Evolutionary conservation across 1,140 invertebrate species (phyloP).

Genomic region (Drosophila equinoxialis): DNA sequence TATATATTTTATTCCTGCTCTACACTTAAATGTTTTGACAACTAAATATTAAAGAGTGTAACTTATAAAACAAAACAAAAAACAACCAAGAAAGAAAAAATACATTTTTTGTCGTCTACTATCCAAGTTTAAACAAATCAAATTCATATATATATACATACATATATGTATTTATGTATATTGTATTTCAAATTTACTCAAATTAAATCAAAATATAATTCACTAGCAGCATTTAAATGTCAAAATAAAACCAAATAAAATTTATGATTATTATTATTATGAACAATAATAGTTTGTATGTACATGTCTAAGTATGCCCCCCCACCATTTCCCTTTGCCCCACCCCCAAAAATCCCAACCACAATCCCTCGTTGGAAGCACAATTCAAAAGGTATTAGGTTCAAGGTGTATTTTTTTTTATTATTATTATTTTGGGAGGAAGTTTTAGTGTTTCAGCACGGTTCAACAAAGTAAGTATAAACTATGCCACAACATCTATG

Average conservation of each 20-base stretch:
- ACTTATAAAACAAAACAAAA: neutral
- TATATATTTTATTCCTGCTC: slow-evolving; percentile 21
- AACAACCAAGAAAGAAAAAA: neutral
- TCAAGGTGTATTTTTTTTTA: slow-evolving; percentile 6
- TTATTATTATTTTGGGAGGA: neutral
- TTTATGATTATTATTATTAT: slow-evolving; percentile 74
- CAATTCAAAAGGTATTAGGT: slow-evolving; percentile 70
- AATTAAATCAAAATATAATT: slow-evolving; percentile 74
- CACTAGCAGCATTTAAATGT: slow-evolving; percentile 77
- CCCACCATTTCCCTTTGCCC: slow-evolving; percentile 31
- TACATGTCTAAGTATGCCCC: slow-evolving; percentile 29
- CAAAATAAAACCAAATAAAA: slow-evolving; percentile 72
- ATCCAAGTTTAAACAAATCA: slow-evolving; percentile 8
- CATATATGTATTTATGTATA: slow-evolving; percentile 35
- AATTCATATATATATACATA: slow-evolving; percentile 23
- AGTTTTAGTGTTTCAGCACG: neutral
- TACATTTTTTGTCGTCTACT: slow-evolving; percentile 11
- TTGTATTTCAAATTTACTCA: slow-evolving; percentile 66
- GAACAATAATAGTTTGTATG: slow-evolving; percentile 41
- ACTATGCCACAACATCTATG: too few relatives aligned
- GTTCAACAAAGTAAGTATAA: slow-evolving; percentile 18
- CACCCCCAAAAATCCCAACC: neutral
- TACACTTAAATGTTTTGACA: slow-evolving; percentile 8
- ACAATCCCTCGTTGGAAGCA: slow-evolving; percentile 57
- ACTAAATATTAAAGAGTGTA: slow-evolving; percentile 4